Conservation (phyloP, 1,140 invertebrate species). For the Cydia strobilella region DNA sequence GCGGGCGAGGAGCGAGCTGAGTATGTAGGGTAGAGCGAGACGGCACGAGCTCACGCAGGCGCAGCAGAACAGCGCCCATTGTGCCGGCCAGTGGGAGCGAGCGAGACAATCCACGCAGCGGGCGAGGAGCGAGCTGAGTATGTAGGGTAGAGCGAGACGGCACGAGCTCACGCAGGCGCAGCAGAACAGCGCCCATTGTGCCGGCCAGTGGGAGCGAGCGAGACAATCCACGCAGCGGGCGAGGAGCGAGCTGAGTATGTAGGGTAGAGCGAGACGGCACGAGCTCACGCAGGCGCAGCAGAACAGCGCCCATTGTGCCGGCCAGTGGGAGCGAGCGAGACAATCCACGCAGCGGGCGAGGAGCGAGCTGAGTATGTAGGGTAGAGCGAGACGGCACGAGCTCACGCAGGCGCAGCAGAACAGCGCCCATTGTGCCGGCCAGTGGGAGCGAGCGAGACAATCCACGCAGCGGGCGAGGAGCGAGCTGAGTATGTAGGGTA, state of each 20-base stretch:
- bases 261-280: conserved; percentile 42
- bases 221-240: no score
- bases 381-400: conserved; percentile 45
- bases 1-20: conserved; percentile 39
- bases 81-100: no score
- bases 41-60: no score
- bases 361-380: conserved; percentile 43
- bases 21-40: conserved; percentile 37
- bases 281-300: conserved; percentile 49
- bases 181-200: no score
- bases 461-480: conserved; percentile 39
- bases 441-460: background rate
- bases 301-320: conserved; percentile 39
- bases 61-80: no score
- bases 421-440: conserved; percentile 38
- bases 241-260: no score
- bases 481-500: conserved; percentile 42
- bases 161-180: no score
- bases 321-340: background rate
- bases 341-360: conserved; percentile 38
- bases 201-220: no score
- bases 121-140: no score
- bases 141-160: background rate
- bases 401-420: conserved; percentile 47
- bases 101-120: no score